Percentiles rank a stretch among this genome's conserved stretches.
phyloP scores from a whole-genome alignment of 2,113 vertebrate species.

The Tauraco erythrolophus region DNA sequence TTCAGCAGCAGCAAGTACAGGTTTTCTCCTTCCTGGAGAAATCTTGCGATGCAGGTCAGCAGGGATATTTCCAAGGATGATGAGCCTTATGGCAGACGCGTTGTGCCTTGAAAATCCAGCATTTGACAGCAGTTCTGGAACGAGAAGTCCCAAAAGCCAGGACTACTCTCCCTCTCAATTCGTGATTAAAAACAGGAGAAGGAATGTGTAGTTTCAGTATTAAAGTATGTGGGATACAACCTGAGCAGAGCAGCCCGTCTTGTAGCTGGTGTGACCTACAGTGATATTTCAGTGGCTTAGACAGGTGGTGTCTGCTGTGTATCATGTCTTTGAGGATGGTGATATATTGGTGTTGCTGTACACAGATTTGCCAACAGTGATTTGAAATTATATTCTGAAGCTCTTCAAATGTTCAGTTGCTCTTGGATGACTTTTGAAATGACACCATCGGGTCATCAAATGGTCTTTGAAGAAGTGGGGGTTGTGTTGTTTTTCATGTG shows the following conservation, averaged over 20 bases:
- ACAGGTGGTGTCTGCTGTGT: constrained; percentile 28
- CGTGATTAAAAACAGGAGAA: constrained; percentile 15
- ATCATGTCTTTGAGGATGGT: background rate
- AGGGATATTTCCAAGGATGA: background rate
- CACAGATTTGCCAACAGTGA: background rate
- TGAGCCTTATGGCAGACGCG: background rate
- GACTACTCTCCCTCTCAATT: background rate
- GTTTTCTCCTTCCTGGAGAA: background rate
- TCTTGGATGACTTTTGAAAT: constrained; percentile 39
- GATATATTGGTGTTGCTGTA: background rate
- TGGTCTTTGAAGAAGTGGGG: constrained; percentile 19
- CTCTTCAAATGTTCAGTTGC: background rate
- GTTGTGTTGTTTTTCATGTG: background rate
- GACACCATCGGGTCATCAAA: background rate
- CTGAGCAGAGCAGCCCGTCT: background rate
- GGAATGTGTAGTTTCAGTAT: background rate
- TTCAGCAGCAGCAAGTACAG: background rate
- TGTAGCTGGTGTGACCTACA: background rate
- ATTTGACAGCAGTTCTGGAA: constrained; percentile 1
- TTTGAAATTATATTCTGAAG: constrained; percentile 8
- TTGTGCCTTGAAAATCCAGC: background rate
- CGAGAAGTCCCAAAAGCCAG: background rate
- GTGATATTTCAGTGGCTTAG: constrained; percentile 44
- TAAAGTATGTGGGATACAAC: background rate
- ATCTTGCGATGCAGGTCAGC: background rate